Evolutionary conservation across 2,797 vertebrate species (phyloP), one percentile per base, ranked within the genome.

Genomic region (Pseudochirops corinnae): DNA sequence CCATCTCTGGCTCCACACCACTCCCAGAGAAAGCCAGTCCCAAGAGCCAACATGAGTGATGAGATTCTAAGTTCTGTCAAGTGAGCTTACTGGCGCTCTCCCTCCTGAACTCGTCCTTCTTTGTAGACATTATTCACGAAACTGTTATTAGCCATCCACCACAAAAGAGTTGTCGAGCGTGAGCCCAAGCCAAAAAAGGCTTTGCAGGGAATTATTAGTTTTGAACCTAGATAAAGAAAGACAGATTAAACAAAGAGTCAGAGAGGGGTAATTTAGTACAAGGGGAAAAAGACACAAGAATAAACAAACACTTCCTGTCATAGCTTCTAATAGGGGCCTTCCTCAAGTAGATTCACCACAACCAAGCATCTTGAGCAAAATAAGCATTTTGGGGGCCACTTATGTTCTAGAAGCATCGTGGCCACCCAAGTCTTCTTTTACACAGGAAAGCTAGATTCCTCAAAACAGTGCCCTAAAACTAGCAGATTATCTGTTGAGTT

Each of bases 131-230:
- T 52, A 0, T 99, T 97, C 60, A 99, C 62, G 0, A 91, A 91
- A 10, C 98, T 99, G 95, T 98, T 95, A 53, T 99, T 99, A 39
- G 99, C 98, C 11, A 98, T 96, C 99, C 99, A 99, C 93, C 98
- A 99, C 96, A 99, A 99, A 12, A 96, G 21, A 0, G 99, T 99
- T 31, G 97, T 96, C 1, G 96, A 29, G 0, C 97, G 97, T 10
- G 90, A 96, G 91, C 98, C 97, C n/a, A 97, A 98, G 1, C 98
- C 99, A 90, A 99, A 98, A 93, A 99, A 98, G 91, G 99, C 99
- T 93, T 98, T 98, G 97, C 99, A 99, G 0, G 98, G 98, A 58
- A 99, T 98, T 33, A 98, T 98, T 98, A 99, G 93, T 92, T 95
- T 99, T 55, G 99, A 99, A 31, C 99, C 99, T 99, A 53, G 53